A percentile compares a stretch with the other conserved stretches of the same genome.
These are phyloP conservation scores for Tautogolabrus adspersus DNA, from an alignment of 2,113 vertebrate species.

Conservation along the genomic window DNA sequence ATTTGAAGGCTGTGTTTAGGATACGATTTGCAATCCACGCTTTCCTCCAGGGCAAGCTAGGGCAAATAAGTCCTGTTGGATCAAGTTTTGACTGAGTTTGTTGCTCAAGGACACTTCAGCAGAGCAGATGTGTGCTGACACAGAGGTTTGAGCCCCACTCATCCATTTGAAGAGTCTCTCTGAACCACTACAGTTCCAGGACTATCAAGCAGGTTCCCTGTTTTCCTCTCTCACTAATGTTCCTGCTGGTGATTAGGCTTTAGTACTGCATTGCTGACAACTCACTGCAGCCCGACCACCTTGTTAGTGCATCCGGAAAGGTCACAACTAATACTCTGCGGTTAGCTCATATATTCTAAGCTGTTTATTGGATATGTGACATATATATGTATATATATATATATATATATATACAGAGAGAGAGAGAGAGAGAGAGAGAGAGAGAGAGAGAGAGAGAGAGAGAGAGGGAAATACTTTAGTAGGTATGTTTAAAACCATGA, in stretches of 20 bases:
- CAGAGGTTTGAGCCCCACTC: conserved; percentile 42
- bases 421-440: no score
- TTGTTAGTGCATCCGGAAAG: conserved; percentile 62
- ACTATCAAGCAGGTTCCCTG: conserved; percentile 25
- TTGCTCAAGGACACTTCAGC: conserved; percentile 67
- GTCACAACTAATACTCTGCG: conserved; percentile 51
- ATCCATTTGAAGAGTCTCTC: conserved; percentile 45
- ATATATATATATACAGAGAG: no score
- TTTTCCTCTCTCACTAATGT: conserved; percentile 45
- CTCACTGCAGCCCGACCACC: conserved; percentile 33
- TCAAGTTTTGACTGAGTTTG: conserved; percentile 15
- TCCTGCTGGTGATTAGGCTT: conserved; percentile 40
- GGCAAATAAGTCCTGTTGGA: conserved; percentile 18
- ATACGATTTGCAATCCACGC: neutral
- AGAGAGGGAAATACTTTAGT: no score
- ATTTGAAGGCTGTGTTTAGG: neutral
- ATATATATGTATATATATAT: no score
- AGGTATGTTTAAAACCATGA: no score
- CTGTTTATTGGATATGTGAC: neutral
- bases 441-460: no score
- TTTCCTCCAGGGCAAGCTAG: neutral
- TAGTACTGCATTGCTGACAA: conserved; percentile 47
- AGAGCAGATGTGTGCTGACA: conserved; percentile 49
- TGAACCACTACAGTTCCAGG: conserved; percentile 8
- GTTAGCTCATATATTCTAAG: conserved; percentile 18